phyloP scores from a whole-genome alignment of 1,140 invertebrate genomes.

The Calosoma granatense region DNA sequence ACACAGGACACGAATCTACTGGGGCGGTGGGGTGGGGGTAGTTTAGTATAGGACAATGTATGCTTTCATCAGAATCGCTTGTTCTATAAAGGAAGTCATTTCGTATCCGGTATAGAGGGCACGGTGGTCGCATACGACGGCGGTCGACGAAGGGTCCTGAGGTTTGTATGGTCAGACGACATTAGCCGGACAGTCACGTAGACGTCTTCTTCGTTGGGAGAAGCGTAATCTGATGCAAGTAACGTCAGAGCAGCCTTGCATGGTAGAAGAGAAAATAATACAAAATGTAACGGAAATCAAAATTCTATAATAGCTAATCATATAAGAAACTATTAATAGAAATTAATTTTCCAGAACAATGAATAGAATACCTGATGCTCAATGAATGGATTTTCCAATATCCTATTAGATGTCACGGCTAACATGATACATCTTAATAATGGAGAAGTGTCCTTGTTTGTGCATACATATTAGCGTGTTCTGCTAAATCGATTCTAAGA shows the following conservation, averaged over 20 bases:
- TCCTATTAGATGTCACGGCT: too few relatives aligned
- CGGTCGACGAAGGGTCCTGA: not conserved
- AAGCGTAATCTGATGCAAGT: not conserved
- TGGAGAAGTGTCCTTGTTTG: too few relatives aligned
- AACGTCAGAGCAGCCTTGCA: not conserved
- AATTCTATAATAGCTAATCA: too few relatives aligned
- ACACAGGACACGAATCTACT: too few relatives aligned
- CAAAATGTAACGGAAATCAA: not conserved
- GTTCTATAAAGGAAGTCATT: not conserved
- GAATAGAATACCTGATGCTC: too few relatives aligned
- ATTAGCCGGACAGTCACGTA: conserved; percentile 5
- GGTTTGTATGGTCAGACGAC: not conserved
- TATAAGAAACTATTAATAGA: too few relatives aligned
- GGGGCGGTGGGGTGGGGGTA: not conserved
- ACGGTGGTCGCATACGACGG: not conserved
- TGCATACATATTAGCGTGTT: too few relatives aligned
- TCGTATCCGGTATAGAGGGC: not conserved
- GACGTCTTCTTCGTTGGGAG: not conserved
- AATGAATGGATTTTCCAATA: too few relatives aligned
- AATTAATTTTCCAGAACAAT: too few relatives aligned
- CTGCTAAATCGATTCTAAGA: too few relatives aligned
- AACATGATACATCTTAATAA: too few relatives aligned
- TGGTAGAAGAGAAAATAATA: not conserved
- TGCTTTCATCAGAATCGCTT: not conserved
- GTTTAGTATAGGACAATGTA: not conserved